Conservation (phyloP, 2,797 vertebrate genomes). For the Chaetophractus vellerosus region DNA sequence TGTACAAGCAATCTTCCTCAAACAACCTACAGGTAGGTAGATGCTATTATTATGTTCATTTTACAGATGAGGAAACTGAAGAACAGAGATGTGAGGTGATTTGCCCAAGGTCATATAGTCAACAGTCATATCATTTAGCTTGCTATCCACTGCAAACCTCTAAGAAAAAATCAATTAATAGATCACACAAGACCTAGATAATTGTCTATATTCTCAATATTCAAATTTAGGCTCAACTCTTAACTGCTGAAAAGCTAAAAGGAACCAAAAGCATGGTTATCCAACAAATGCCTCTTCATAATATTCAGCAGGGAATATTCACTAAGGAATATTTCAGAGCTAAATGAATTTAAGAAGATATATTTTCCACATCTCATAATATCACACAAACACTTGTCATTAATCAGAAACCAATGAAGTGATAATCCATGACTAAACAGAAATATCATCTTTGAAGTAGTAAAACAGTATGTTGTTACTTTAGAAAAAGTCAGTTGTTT, state of each 20-base stretch:
- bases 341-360: conserved; percentile 47
- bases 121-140: not conserved
- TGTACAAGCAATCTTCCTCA: not conserved
- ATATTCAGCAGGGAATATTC: not conserved
- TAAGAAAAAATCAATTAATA: conserved; percentile 27
- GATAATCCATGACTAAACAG: not conserved
- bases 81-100: not conserved
- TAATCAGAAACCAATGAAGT: conserved; percentile 67
- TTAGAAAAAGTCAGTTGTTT: conserved; percentile 57
- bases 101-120: not conserved
- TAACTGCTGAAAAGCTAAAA: not conserved
- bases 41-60: not conserved
- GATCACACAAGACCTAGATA: not conserved
- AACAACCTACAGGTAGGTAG: not conserved
- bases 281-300: not conserved
- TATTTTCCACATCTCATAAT: conserved; percentile 62
- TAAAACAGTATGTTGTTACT: conserved; percentile 34
- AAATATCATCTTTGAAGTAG: conserved; percentile 4
- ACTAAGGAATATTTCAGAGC: not conserved
- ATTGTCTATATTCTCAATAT: not conserved
- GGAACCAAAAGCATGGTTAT: not conserved
- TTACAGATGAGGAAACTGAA: conserved; percentile 49
- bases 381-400: not conserved
- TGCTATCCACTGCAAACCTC: not conserved
- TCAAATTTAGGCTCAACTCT: not conserved